phyloP scores from a whole-genome alignment of 2,797 vertebrate species.

The Pithecia hirsuta region DNA sequence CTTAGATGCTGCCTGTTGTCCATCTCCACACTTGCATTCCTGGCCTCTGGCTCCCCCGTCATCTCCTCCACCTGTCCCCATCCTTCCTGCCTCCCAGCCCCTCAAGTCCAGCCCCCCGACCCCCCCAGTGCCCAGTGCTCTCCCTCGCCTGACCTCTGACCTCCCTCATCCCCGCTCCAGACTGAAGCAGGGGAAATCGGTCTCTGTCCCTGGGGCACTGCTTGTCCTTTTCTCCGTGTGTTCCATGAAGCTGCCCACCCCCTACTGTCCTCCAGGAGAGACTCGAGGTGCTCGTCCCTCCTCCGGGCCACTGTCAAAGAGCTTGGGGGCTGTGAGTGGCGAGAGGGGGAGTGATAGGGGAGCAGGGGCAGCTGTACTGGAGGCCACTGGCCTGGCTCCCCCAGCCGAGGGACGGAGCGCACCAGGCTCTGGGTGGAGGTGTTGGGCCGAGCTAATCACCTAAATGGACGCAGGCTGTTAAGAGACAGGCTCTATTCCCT shows the following conservation, averaged over 20 bases:
- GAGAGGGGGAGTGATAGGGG: not conserved
- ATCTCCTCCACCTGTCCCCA: not conserved
- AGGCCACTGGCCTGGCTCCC: slow-evolving; percentile 7
- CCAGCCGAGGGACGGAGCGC: not conserved
- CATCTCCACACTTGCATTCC: not conserved
- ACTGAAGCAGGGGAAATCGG: no score
- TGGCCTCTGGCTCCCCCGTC: fast-evolving
- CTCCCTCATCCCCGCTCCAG: not conserved
- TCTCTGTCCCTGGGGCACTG: not conserved
- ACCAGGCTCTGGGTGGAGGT: slow-evolving; percentile 63
- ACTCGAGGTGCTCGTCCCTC: not conserved
- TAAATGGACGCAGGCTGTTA: slow-evolving; percentile 94
- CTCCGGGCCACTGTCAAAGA: not conserved
- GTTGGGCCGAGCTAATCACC: slow-evolving; percentile 91
- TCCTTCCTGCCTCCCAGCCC: not conserved
- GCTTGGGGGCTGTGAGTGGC: not conserved
- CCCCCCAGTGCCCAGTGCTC: not conserved
- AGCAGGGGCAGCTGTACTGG: not conserved
- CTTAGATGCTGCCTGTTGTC: not conserved
- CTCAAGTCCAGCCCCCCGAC: not conserved
- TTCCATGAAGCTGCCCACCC: not conserved
- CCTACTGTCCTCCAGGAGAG: not conserved
- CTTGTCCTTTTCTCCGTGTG: no score
- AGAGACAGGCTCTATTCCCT: slow-evolving; percentile 94
- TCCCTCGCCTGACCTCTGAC: not conserved